Evolutionary conservation across 2,113 vertebrate species (phyloP).

Genomic region (Toxotes chatareus): DNA sequence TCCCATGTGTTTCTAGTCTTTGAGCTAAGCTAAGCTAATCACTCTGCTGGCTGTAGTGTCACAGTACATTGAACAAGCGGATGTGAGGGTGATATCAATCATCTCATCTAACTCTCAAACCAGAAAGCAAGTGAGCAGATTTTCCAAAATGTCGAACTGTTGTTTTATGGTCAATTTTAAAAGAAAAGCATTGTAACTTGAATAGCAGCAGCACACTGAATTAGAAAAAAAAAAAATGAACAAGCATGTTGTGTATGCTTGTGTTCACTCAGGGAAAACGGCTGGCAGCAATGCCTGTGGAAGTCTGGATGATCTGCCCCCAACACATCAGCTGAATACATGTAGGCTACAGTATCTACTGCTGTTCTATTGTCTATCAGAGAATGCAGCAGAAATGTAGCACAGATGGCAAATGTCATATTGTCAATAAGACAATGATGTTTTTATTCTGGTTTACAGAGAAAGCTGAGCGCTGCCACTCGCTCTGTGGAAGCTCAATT

Average conservation of each 20-base stretch:
- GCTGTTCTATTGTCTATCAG: conserved; percentile 10
- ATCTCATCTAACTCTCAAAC: background rate
- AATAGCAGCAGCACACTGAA: background rate
- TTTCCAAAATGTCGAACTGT: background rate
- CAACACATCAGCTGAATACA: background rate
- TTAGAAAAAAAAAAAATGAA: background rate
- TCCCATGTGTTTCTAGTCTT: background rate
- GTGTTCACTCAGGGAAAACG: background rate
- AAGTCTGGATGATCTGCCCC: background rate
- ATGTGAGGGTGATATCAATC: background rate
- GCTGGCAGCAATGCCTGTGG: background rate
- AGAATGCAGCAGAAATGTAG: background rate
- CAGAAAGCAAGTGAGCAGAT: background rate
- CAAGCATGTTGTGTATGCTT: background rate
- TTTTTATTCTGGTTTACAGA: conserved; percentile 2
- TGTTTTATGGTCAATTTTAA: background rate
- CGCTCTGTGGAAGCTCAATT: background rate
- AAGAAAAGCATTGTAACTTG: background rate
- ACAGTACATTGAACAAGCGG: background rate
- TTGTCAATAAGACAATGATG: conserved; percentile 15
- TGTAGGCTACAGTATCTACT: background rate
- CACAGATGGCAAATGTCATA: conserved; percentile 31
- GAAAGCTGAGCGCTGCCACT: background rate
- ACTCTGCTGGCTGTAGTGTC: background rate
- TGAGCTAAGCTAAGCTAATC: background rate